Base-by-base conservation (phyloP, 2,888 invertebrate genomes). In the Pseudococcus longispinus region DNA sequence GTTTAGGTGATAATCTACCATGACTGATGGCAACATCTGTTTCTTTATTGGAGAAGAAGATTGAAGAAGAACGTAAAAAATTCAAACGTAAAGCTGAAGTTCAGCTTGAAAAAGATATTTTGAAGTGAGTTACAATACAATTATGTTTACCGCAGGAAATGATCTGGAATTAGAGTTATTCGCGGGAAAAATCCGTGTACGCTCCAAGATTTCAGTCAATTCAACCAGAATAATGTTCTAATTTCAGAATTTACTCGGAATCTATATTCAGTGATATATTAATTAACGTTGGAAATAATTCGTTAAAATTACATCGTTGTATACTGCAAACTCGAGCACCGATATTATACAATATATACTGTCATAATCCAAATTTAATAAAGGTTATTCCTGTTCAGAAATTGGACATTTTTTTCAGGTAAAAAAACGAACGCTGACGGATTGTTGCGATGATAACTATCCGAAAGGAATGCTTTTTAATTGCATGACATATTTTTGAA, bases 1-100 rank as follows among this genome's bases (percentile, higher is more conserved):
- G 55, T 86, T 23, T 29, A 86, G 86, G 29, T 86, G 23, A 32
- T 80, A 29, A 51, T 32, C 32, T 86, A 86, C 51, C 86, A 86
- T 86, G 86, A 86, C 86, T 86, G 77, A 86, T 86, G 86, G 86
- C 86, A 86, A 86, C 51, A 86, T 44, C 29, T 86, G 86, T 74
- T 51, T 86, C 86, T 86, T 80, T 55, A 18, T 44, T 86, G 86
- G 80, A 86, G 29, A 80, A 80, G 74, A 86, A 86, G 80, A 86
- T 32, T 32, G 20, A 51, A 77, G 77, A 46, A 32, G 86, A 86
- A 80, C 77, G 29, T 13, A 55, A 86, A 51, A 86, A 86, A 51
- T 51, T 86, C 46, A 74, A 77, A 77, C 51, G 46, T 32, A 86
- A 86, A 80, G 9, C 51, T n/a, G 44, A 51, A 77, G n/a, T 77